These are phyloP conservation scores for Tolypeutes matacus DNA, from an alignment of 2,797 vertebrate genomes.

Conservation along the genomic window DNA sequence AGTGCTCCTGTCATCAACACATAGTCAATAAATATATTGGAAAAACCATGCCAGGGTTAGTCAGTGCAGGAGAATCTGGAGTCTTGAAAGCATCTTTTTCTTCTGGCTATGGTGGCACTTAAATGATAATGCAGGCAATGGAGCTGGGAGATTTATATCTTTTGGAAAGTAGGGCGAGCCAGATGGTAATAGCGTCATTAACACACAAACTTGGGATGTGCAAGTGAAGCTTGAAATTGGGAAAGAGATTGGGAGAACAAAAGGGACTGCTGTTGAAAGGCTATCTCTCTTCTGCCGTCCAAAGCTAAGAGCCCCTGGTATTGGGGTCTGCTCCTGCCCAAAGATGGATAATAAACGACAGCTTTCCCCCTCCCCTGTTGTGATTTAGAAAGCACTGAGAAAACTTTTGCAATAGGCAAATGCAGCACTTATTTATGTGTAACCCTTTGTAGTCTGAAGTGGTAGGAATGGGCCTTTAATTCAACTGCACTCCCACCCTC, in stretches of 20 bases:
- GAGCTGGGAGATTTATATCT: constrained; percentile 91
- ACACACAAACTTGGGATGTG: constrained; percentile 92
- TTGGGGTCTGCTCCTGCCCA: constrained; percentile 86
- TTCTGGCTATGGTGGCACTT: constrained; percentile 88
- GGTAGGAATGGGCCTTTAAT: constrained; percentile 86
- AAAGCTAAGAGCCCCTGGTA: constrained; percentile 86
- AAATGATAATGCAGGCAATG: constrained; percentile 86
- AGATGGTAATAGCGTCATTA: constrained; percentile 93
- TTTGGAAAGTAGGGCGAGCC: constrained; percentile 91
- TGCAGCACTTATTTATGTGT: constrained; percentile 88
- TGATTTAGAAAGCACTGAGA: constrained; percentile 88
- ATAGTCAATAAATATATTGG: constrained; percentile 74
- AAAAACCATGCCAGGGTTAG: constrained; percentile 79
- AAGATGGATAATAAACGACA: constrained; percentile 87
- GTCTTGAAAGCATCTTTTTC: constrained; percentile 88
- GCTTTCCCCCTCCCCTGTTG: constrained; percentile 86
- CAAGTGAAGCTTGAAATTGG: constrained; percentile 92
- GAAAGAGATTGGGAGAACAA: constrained; percentile 92
- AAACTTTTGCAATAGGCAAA: constrained; percentile 90
- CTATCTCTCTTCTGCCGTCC: constrained; percentile 86
- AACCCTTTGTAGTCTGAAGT: constrained; percentile 89
- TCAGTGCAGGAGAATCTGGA: constrained; percentile 85
- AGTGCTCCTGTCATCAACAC: constrained; percentile 59
- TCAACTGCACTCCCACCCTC: constrained; percentile 71
- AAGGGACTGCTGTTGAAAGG: constrained; percentile 90